These are phyloP conservation scores for Apamea crenata DNA, from an alignment of 2,888 invertebrate genomes.

Conservation along the genomic window DNA sequence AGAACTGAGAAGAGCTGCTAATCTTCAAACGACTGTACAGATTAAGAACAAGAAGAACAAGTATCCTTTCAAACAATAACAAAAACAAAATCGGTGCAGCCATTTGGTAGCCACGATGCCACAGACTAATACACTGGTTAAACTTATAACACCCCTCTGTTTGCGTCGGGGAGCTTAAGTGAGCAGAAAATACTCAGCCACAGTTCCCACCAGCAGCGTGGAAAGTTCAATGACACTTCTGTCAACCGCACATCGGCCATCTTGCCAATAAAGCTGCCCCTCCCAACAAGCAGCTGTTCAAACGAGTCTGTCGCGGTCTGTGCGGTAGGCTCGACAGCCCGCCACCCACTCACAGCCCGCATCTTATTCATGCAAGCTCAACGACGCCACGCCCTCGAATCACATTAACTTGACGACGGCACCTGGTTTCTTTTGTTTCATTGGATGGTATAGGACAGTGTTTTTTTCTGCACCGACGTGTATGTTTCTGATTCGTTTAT, in stretches of 20 bases:
- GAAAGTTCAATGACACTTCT: not conserved
- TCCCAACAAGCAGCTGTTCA: conserved; percentile 11
- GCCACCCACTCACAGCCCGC: conserved; percentile 26
- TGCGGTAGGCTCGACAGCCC: not conserved
- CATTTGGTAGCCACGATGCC: not conserved
- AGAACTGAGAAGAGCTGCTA: too few relatives aligned
- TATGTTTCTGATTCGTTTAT: not conserved
- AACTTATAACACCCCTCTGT: not conserved
- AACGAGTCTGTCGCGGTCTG: conserved; percentile 3
- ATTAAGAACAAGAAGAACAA: not conserved
- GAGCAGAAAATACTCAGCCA: not conserved
- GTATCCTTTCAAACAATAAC: not conserved
- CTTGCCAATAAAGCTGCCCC: conserved; percentile 28
- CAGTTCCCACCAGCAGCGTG: not conserved
- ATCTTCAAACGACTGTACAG: not conserved
- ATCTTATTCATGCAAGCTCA: conserved; percentile 17
- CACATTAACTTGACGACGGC: not conserved
- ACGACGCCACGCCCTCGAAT: conserved; percentile 43
- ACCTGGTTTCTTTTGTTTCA: conserved; percentile 20
- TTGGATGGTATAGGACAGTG: not conserved
- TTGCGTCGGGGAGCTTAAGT: too few relatives aligned
- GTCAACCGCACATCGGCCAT: conserved; percentile 28
- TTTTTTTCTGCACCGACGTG: not conserved
- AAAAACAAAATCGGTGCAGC: not conserved
- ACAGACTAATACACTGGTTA: not conserved